Base-by-base conservation (phyloP, 2,113 vertebrate species). In the Notarius quadriscutis region DNA sequence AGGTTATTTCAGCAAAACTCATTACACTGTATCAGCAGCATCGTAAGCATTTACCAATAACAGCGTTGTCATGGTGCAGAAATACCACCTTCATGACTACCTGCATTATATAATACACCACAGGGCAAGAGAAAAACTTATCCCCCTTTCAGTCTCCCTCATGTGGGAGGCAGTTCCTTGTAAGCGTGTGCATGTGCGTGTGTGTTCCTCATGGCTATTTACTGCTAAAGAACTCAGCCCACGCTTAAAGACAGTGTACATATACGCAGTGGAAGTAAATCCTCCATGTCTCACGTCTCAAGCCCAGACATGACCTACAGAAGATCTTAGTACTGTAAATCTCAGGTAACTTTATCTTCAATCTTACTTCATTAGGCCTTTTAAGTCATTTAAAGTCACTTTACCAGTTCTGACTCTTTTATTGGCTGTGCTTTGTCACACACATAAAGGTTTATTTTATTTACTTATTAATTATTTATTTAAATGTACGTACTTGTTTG, bases 181-280 rank as follows among this genome's bases (percentile, higher is more conserved):
- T 84, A 71, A 50, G 30, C 55, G 83, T 72, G 81, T 63, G 79
- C 15, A 25, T 83, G 69, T 65, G 78, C 22, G 53, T 74, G 41
- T 85, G 53, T 86, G 84, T 91, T 51, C 62, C 41, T 69, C 25
- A 17, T 71, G 65, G 15, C 82, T 55, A 18, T 53, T 53, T 71
- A 71, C 65, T 51, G 9, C 63, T 84, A n/a, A 27, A 22, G 75
- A 80, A 9, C 78, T 80, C 27, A 58, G 78, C 78, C 78, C 18
- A 80, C 27, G 27, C 55, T 80, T 80, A 9, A 80, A 58, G 27
- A 80, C 78, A 7, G 55, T 60, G 27, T 22, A 57, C 20, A 58
- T 58, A 34, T 55, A 58, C 14, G 53, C 53, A 18, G 17, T 34
- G 55, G 58, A 58, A 80, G 60, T 60, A 34, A 80, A 80, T 17